phyloP scores from a whole-genome alignment of 2,888 invertebrate genomes.

The Lymantria dispar region DNA sequence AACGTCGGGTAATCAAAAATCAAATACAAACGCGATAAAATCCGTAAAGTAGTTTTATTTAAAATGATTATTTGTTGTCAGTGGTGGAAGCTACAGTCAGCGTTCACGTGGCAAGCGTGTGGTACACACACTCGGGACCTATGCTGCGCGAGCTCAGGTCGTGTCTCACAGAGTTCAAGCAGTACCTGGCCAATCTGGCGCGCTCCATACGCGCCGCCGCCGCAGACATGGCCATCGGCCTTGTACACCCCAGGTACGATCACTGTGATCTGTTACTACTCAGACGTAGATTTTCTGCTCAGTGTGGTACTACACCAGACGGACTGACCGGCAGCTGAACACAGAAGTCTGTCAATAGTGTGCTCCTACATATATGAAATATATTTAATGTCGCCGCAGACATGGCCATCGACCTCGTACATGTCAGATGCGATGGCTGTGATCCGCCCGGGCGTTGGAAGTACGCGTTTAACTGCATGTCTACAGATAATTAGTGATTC shows the following conservation, averaged over 20 bases:
- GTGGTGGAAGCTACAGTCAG: slow-evolving; percentile 53
- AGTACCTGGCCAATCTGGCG: slow-evolving; percentile 92
- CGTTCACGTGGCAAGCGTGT: slow-evolving; percentile 92
- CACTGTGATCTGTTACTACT: too few relatives aligned
- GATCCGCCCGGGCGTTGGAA: too few relatives aligned
- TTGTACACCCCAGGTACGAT: slow-evolving; percentile 87
- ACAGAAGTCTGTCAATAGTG: too few relatives aligned
- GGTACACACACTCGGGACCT: slow-evolving; percentile 95
- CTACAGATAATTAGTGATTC: too few relatives aligned
- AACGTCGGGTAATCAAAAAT: too few relatives aligned
- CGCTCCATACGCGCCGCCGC: slow-evolving; percentile 94
- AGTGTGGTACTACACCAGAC: too few relatives aligned
- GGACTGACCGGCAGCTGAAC: too few relatives aligned
- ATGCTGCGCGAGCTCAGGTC: slow-evolving; percentile 93
- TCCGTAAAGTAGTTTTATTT: not conserved
- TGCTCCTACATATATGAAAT: too few relatives aligned
- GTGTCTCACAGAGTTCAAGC: slow-evolving; percentile 95
- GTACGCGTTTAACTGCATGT: too few relatives aligned
- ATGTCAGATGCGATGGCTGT: slow-evolving; percentile 76
- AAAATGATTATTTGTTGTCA: slow-evolving; percentile 13
- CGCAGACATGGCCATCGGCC: slow-evolving; percentile 95
- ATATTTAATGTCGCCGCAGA: slow-evolving; percentile 98
- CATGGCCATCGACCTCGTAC: slow-evolving; percentile 94
- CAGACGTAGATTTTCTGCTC: too few relatives aligned
- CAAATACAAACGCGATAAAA: too few relatives aligned